A percentile compares a stretch with the other conserved stretches of the same genome.
These are phyloP conservation scores for Hypena proboscidalis DNA, from an alignment of 2,888 invertebrate genomes.

Conservation along the genomic window DNA sequence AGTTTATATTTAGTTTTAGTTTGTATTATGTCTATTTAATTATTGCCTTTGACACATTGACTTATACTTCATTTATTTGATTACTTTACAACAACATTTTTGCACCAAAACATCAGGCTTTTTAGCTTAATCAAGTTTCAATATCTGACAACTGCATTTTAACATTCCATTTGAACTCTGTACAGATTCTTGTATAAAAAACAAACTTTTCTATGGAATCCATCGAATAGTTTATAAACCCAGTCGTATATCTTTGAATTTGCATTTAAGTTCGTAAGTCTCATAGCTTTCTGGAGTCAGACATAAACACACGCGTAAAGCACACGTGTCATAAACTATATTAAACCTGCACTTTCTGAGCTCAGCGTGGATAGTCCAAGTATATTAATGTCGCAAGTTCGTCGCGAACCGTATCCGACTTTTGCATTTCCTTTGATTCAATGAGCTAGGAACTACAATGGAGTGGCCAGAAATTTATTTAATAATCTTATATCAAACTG, in stretches of 20 bases:
- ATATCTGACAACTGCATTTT: background rate
- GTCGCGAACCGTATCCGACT: slow-evolving; percentile 63
- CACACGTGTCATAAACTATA: slow-evolving; percentile 81
- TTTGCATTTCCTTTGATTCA: slow-evolving; percentile 60
- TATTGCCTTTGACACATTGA: no score
- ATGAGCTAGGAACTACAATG: slow-evolving; percentile 33
- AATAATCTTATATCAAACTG: no score
- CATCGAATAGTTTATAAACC: background rate
- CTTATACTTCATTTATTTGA: no score
- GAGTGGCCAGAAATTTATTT: background rate
- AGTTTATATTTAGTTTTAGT: no score
- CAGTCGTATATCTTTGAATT: slow-evolving; percentile 9
- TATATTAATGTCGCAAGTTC: slow-evolving; percentile 72
- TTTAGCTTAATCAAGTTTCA: slow-evolving; percentile 1
- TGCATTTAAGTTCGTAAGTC: slow-evolving; percentile 38
- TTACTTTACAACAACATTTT: no score
- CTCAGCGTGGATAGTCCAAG: slow-evolving; percentile 47
- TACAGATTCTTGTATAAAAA: no score
- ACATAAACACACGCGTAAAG: slow-evolving; percentile 72
- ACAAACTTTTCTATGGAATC: background rate
- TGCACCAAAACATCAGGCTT: no score
- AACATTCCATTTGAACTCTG: no score
- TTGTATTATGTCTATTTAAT: no score
- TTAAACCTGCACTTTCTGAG: slow-evolving; percentile 64
- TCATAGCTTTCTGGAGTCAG: slow-evolving; percentile 52